phyloP scores from a whole-genome alignment of 2,888 invertebrate genomes.

The Barypeithes pellucidus region DNA sequence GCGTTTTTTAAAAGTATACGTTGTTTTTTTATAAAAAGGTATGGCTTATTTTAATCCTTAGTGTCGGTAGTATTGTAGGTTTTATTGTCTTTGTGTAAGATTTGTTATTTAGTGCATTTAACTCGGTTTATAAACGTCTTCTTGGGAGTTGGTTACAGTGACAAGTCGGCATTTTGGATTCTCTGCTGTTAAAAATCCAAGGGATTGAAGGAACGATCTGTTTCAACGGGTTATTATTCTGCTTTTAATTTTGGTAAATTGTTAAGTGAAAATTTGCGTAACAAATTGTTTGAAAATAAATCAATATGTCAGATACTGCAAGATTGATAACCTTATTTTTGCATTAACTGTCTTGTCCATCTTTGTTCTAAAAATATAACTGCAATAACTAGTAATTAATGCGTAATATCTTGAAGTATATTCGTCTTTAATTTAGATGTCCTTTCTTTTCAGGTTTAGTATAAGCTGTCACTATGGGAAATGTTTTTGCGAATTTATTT shows the following conservation, averaged over 20 bases:
- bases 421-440: neutral
- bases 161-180: slow-evolving; percentile 72
- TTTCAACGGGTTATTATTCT: neutral
- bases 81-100: slow-evolving; percentile 19
- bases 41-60: slow-evolving; percentile 64
- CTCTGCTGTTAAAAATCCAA: slow-evolving; percentile 41
- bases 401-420: slow-evolving; percentile 43
- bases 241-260: slow-evolving; percentile 1
- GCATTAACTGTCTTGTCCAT: slow-evolving; percentile 56
- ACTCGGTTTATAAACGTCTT: slow-evolving; percentile 26
- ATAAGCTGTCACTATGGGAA: slow-evolving; percentile 90
- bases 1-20: slow-evolving; percentile 72
- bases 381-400: slow-evolving; percentile 48
- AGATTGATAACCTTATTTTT: slow-evolving; percentile 66
- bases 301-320: slow-evolving; percentile 68
- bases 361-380: slow-evolving; percentile 67
- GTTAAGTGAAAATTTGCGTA: neutral
- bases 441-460: slow-evolving; percentile 63
- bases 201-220: neutral
- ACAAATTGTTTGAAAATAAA: slow-evolving; percentile 59
- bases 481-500: slow-evolving; percentile 97
- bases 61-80: neutral
- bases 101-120: slow-evolving; percentile 20
- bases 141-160: slow-evolving; percentile 74
- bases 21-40: slow-evolving; percentile 74